Conservation (phyloP, 2,113 vertebrate genomes). For the Syngnathoides biaculeatus region DNA sequence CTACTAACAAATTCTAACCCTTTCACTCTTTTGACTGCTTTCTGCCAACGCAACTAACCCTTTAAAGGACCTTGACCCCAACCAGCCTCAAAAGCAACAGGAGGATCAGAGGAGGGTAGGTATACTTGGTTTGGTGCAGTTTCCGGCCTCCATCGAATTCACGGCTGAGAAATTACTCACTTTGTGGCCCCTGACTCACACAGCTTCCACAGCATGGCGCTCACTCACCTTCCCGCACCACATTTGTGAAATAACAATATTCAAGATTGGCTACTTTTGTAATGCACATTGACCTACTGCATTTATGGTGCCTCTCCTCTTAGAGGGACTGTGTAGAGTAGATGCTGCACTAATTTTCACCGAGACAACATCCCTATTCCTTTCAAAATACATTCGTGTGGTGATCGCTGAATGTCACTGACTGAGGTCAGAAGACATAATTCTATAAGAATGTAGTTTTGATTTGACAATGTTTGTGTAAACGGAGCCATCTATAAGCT, state of each 20-base stretch:
- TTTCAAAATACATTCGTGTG: not conserved
- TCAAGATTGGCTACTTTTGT: not conserved
- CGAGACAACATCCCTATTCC: not conserved
- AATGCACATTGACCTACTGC: slow-evolving; percentile 1
- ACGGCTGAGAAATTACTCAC: slow-evolving; percentile 12
- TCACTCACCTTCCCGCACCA: slow-evolving; percentile 14
- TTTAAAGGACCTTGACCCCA: slow-evolving; percentile 92
- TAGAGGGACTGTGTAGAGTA: not conserved
- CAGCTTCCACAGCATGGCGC: slow-evolving; percentile 41
- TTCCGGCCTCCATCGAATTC: slow-evolving; percentile 15
- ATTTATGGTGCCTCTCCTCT: not conserved
- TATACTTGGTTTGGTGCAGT: slow-evolving; percentile 60
- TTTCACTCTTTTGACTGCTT: slow-evolving; percentile 51
- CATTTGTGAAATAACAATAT: not conserved
- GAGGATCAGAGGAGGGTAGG: slow-evolving; percentile 98
- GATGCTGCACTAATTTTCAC: slow-evolving; percentile 6
- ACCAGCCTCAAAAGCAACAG: slow-evolving; percentile 92
- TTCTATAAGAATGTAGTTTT: slow-evolving; percentile 8
- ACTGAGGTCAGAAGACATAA: slow-evolving; percentile 17
- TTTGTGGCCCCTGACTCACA: slow-evolving; percentile 17
- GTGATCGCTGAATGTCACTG: slow-evolving; percentile 6
- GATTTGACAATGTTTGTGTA: not conserved
- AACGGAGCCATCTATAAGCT: not conserved
- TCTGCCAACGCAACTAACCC: slow-evolving; percentile 71
- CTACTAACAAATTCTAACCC: slow-evolving; percentile 56